phyloP scores from a whole-genome alignment of 2,888 invertebrate species.

The Gymnocheta viridis region DNA sequence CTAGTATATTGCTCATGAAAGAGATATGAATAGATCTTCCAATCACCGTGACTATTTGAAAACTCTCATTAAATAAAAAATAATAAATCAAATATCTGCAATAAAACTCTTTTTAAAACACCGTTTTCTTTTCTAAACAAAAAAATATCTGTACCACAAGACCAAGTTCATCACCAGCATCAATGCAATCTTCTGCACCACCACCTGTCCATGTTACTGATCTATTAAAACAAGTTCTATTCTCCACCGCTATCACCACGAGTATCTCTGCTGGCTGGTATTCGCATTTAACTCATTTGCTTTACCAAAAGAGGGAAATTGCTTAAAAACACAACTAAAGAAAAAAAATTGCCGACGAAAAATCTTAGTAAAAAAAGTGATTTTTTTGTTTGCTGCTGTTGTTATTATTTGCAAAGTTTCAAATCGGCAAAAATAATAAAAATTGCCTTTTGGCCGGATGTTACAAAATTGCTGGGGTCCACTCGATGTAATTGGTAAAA shows the following conservation, averaged over 20 bases:
- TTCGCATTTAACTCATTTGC: slow-evolving; percentile 47
- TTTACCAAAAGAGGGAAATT: slow-evolving; percentile 61
- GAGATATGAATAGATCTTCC: too few relatives aligned
- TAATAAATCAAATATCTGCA: neutral
- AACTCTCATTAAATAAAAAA: neutral
- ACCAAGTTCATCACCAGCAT: slow-evolving; percentile 28
- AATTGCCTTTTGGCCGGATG: slow-evolving; percentile 78
- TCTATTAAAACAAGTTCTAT: slow-evolving; percentile 68
- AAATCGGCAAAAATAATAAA: slow-evolving; percentile 69
- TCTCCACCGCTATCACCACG: slow-evolving; percentile 10
- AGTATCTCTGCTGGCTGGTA: neutral
- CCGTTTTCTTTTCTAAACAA: neutral
- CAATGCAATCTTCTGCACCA: slow-evolving; percentile 31
- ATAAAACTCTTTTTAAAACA: neutral
- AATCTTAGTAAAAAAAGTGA: slow-evolving; percentile 10
- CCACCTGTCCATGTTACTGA: slow-evolving; percentile 64
- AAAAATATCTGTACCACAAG: slow-evolving; percentile 26
- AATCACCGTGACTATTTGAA: too few relatives aligned
- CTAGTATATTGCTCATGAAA: too few relatives aligned
- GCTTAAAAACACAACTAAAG: slow-evolving; percentile 38
- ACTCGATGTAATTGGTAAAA: slow-evolving; percentile 78
- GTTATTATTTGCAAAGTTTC: slow-evolving; percentile 57
- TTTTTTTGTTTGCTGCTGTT: slow-evolving; percentile 36
- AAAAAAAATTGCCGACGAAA: slow-evolving; percentile 19
- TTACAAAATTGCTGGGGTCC: slow-evolving; percentile 80